Conservation (phyloP, 2,888 invertebrate genomes). For the Ophion obscuratus region DNA sequence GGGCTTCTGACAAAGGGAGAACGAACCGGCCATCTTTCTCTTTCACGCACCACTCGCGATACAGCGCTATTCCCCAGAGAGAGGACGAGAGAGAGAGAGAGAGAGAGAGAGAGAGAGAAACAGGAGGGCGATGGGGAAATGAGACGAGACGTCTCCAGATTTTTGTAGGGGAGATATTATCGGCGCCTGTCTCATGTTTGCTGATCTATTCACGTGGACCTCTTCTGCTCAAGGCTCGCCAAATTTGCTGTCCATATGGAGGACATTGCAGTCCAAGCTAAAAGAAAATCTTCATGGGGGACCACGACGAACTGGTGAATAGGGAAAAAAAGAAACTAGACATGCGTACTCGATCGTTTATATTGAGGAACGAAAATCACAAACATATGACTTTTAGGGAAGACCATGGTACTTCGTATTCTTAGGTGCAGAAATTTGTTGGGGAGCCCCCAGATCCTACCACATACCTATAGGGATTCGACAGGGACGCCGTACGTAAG, state of each 20-base stretch:
- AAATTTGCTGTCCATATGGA: neutral
- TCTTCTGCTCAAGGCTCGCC: neutral
- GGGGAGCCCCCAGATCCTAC: too few species aligned
- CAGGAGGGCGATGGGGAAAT: neutral
- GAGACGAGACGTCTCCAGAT: neutral
- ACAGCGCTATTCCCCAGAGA: conserved; percentile 11
- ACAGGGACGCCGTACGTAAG: too few species aligned
- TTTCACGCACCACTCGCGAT: conserved; percentile 10
- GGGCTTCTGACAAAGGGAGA: conserved; percentile 28
- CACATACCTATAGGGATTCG: too few species aligned
- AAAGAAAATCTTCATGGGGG: neutral
- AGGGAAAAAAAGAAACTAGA: neutral
- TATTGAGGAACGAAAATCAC: neutral
- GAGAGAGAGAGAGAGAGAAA: neutral
- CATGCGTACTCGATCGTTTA: neutral
- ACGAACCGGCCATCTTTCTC: conserved; percentile 42
- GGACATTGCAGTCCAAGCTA: neutral
- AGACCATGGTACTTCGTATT: neutral
- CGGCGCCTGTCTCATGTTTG: neutral
- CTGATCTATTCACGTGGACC: neutral
- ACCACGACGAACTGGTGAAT: neutral
- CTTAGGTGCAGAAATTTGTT: neutral
- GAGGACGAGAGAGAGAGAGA: neutral
- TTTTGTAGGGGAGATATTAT: conserved; percentile 4
- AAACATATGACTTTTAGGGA: neutral